Evolutionary conservation across 2,797 vertebrate species (phyloP), one percentile per base, ranked within the genome.

Genomic region (Antrozous pallidus): DNA sequence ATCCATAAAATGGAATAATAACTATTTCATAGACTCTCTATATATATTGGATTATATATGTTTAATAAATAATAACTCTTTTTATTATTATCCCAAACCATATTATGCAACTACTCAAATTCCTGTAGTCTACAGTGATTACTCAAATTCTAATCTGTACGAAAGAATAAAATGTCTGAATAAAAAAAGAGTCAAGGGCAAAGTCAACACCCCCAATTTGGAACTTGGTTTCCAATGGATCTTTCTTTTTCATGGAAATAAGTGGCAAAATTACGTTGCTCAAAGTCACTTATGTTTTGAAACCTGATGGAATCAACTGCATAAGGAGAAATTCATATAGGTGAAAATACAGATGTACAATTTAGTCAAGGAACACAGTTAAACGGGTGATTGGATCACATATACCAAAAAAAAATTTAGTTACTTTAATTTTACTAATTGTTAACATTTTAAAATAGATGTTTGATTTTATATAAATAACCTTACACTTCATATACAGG

Each of bases 381-480:
- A 95, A 87, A 69, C 33, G 92, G 58, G 12, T 18, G 83, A 58
- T 93, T 71, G 11, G 8, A 40, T 77, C 13, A 94, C 58, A 80
- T 33, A 75, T 67, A 69, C 20, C 40, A 42, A 74, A 81, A 79
- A 78, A 12, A 74, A 14, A 63, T 47, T 78, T 28, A 91, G 36
- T 71, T 51, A 63, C 36, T 81, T 90, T 78, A 63, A 84, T 85
- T 92, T 84, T 93, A 58, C 4, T 28, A 56, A 63, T 77, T 81
- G 8, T 75, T 85, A 49, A 92, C 65, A 73, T 85, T 88, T 96
- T 86, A 1, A 95, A 93, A 80, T 80, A 77, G 33, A 24, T 84
- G 47, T 45, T 74, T 54, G 31, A 22, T 51, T 92, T 86, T 94
- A 9, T 83, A 31, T 49, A 83, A 75, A 74, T 90, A 88, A 71